Evolutionary conservation across 2,113 vertebrate species (phyloP), one percentile per base, ranked within the genome.

Genomic region (Parus major): DNA sequence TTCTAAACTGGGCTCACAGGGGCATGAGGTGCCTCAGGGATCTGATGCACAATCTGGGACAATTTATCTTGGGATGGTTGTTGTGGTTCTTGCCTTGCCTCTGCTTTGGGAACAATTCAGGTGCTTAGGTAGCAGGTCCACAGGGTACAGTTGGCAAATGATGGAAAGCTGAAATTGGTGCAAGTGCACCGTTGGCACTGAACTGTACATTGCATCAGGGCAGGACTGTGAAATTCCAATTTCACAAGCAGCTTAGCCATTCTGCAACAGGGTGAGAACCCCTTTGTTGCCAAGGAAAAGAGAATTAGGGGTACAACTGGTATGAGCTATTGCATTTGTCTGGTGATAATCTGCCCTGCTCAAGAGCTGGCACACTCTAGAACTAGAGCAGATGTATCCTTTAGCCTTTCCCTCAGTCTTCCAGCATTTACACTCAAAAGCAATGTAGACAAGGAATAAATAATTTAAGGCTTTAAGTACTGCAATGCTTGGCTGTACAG

Each of bases 161-260:
- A 88, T 85, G 75, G 49, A 77, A 72, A 72, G 35, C 29, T 88
- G 90, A 47, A 86, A 46, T 36, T 86, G 42, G 23, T 76, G 55
- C 36, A 85, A 46, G 55, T 1, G 4, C 36, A 19, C 50, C 29
- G 7, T 8, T 77, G 77, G 84, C 73, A 56, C 56, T 29, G 56
- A 84, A 63, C 36, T 92, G n/a, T 50, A 13, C 55, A 75, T 95
- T 93, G 75, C 85, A 53, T 92, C 92, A 93, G 55, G 55, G 57
- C 55, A 85, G 82, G 56, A 33, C 79, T 92, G 55, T 86, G 88
- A 93, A 95, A 96, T 69, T 57, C 23, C 41, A 7, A 11, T 93
- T 91, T 90, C 93, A 92, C 75, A 90, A 94, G 70, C 13, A 46
- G 36, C 50, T 80, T 59, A 92, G 50, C 46, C 55, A n/a, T 49